A percentile compares a stretch with the other conserved stretches of the same genome.
phyloP scores from a whole-genome alignment of 2,113 vertebrate genomes.

The Corvus moneduloides region DNA sequence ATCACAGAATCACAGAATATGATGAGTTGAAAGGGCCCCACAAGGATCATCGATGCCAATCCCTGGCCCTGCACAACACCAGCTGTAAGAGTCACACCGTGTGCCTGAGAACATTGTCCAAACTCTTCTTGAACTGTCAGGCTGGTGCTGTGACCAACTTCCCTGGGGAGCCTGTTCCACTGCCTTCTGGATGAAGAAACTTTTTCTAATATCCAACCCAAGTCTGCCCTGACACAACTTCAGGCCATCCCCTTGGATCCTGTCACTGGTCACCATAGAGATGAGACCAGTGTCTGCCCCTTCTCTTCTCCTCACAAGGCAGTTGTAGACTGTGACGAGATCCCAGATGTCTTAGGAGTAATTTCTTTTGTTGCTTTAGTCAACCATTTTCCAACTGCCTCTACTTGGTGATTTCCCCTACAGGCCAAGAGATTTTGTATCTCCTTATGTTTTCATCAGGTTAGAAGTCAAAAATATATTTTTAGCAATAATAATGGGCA shows the following conservation, averaged over 20 bases:
- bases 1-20: background rate
- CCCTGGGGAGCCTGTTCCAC: background rate
- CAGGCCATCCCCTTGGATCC: background rate
- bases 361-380: background rate
- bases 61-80: background rate
- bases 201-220: background rate
- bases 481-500: background rate
- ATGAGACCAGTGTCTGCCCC: background rate
- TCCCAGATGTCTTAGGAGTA: background rate
- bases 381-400: background rate
- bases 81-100: fast-evolving
- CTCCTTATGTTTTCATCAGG: background rate
- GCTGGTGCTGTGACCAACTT: background rate
- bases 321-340: background rate
- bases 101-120: background rate
- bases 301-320: fast-evolving
- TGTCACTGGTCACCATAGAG: background rate
- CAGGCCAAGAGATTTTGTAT: background rate
- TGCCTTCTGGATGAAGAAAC: background rate
- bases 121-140: fast-evolving
- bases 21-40: background rate
- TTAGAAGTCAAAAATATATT: background rate
- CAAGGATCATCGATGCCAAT: too few relatives aligned
- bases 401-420: background rate
- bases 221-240: background rate